Evolutionary conservation across 2,888 invertebrate genomes (phyloP).

Genomic region (Sipunculus nudus): DNA sequence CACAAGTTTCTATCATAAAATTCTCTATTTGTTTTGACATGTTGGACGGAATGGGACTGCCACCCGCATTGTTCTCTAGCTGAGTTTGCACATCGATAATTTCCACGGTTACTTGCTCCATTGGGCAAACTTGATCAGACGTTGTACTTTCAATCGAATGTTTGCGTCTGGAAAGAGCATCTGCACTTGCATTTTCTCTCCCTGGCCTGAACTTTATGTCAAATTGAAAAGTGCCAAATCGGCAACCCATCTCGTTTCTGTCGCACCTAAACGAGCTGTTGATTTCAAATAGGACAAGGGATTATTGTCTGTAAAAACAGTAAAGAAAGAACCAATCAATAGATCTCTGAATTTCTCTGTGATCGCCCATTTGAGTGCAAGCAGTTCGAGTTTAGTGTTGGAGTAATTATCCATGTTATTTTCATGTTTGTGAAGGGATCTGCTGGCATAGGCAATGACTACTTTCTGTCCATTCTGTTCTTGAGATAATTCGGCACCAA

Average conservation of each 20-base stretch:
- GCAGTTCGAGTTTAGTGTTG: constrained; percentile 35
- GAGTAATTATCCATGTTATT: constrained; percentile 35
- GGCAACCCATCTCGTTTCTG: constrained; percentile 37
- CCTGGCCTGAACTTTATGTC: constrained; percentile 32
- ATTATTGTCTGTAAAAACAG: constrained; percentile 8
- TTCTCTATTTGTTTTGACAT: too few species aligned
- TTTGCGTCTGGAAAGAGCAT: constrained; percentile 33
- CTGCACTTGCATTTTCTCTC: constrained; percentile 31
- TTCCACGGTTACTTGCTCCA: too few species aligned
- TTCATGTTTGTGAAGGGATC: constrained; percentile 28
- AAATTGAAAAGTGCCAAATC: constrained; percentile 35
- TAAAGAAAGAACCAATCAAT: too few species aligned
- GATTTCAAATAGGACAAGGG: constrained; percentile 4
- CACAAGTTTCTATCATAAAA: too few species aligned
- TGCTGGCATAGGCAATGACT: constrained; percentile 39
- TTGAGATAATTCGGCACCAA: constrained; percentile 38
- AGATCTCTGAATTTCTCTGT: constrained; percentile 14
- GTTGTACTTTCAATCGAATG: too few species aligned
- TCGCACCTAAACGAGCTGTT: constrained; percentile 36
- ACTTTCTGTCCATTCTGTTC: constrained; percentile 19
- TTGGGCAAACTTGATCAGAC: too few species aligned
- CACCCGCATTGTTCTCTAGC: too few species aligned
- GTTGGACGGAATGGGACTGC: too few species aligned
- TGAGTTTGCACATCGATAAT: too few species aligned
- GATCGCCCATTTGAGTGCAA: constrained; percentile 39